phyloP scores from a whole-genome alignment of 2,797 vertebrate species.

The Acrossocheilus fasciatus region DNA sequence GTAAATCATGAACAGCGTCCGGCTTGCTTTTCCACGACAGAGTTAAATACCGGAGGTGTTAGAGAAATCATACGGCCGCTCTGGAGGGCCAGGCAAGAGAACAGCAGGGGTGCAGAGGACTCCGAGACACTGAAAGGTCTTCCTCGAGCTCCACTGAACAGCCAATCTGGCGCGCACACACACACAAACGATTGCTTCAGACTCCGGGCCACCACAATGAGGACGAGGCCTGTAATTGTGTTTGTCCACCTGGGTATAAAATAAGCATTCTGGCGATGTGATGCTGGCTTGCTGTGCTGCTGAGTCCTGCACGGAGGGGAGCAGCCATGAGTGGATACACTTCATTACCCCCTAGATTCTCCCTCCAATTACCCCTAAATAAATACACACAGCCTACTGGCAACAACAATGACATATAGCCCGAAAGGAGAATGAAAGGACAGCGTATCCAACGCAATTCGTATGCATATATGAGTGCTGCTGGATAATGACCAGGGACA shows the following conservation, averaged over 20 bases:
- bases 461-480: conserved; percentile 81
- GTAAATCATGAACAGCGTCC: conserved; percentile 99
- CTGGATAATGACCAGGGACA: conserved; percentile 80
- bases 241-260: conserved; percentile 99
- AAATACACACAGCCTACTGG: conserved; percentile 85
- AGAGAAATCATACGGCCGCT: conserved; percentile 99
- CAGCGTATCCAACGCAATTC: conserved; percentile 78
- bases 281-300: conserved; percentile 72
- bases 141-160: conserved; percentile 89
- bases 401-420: conserved; percentile 84
- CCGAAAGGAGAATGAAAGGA: conserved; percentile 81
- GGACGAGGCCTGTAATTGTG: conserved; percentile 94
- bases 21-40: conserved; percentile 93
- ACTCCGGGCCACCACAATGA: conserved; percentile 92
- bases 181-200: conserved; percentile 81
- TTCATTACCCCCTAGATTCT: conserved; percentile 87
- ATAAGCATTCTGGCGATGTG: conserved; percentile 96
- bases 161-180: conserved; percentile 66
- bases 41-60: conserved; percentile 99
- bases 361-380: conserved; percentile 86
- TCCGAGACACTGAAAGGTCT: conserved; percentile 90
- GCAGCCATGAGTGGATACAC: conserved; percentile 93
- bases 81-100: conserved; percentile 83
- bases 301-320: conserved; percentile 76
- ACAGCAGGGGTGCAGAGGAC: conserved; percentile 63